Percentiles rank a stretch among this genome's conserved stretches.
Evolutionary conservation across 2,888 invertebrate genomes (phyloP).

Genomic region (Baccha elongata): DNA sequence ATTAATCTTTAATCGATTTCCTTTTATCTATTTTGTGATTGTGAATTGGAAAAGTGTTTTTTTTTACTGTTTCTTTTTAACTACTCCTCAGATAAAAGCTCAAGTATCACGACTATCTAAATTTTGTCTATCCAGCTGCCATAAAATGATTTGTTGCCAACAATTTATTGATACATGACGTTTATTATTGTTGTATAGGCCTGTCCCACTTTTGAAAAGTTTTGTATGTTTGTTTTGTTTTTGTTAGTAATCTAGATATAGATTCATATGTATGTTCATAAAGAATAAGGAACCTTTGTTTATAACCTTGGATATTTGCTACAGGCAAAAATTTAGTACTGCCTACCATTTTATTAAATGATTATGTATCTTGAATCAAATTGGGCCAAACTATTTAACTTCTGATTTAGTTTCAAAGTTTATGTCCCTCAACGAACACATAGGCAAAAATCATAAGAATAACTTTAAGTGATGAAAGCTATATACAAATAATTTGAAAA

Average conservation of each 20-base stretch:
- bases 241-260: not conserved
- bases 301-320: constrained; percentile 42
- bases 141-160: constrained; percentile 36
- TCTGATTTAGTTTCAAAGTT: too few relatives aligned
- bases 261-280: constrained; percentile 7
- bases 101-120: constrained; percentile 21
- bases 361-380: too few relatives aligned
- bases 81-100: constrained; percentile 9
- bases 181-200: not conserved
- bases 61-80: constrained; percentile 30
- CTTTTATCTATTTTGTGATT: not conserved
- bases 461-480: too few relatives aligned
- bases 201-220: constrained; percentile 1
- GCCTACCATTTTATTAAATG: not conserved
- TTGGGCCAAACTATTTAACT: too few relatives aligned
- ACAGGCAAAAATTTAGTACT: not conserved
- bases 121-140: constrained; percentile 33
- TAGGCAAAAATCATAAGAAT: too few relatives aligned
- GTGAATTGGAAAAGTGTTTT: constrained; percentile 17
- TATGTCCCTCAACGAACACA: too few relatives aligned
- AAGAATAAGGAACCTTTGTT: constrained; percentile 27
- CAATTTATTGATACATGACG: constrained; percentile 21
- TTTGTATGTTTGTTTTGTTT: constrained; percentile 9
- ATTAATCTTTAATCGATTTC: constrained; percentile 19
- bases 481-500: too few relatives aligned